Evolutionary conservation across 2,113 vertebrate species (phyloP).

Genomic region (Neodon shergylaensis): DNA sequence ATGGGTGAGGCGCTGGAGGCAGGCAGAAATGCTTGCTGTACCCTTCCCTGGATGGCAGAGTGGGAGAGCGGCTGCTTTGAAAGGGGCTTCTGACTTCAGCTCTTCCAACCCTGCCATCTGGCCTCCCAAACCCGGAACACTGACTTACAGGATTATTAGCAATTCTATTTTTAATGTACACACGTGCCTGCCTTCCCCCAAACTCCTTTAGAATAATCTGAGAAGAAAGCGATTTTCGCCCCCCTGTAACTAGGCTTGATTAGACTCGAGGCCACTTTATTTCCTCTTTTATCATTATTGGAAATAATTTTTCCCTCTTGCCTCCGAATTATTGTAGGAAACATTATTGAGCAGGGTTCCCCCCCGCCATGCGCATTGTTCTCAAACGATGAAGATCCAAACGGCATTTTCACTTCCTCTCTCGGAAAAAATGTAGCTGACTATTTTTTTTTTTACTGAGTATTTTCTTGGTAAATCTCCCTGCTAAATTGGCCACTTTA

Average conservation of each 20-base stretch:
- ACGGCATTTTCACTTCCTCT: constrained; percentile 67
- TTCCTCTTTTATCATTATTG: constrained; percentile 71
- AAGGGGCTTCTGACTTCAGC: background rate
- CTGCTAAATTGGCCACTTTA: constrained; percentile 86
- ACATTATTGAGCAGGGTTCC: constrained; percentile 16
- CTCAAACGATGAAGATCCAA: constrained; percentile 80
- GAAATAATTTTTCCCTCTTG: constrained; percentile 72
- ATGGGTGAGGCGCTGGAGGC: background rate
- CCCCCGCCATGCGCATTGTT: constrained; percentile 80
- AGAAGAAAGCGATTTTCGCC: background rate
- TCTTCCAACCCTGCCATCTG: constrained; percentile 60
- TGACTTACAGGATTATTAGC: constrained; percentile 54
- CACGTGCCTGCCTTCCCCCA: constrained; percentile 49
- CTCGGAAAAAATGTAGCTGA: constrained; percentile 83
- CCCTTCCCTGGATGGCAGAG: background rate
- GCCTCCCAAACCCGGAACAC: constrained; percentile 57
- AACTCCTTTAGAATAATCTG: constrained; percentile 8
- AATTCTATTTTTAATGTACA: constrained; percentile 73
- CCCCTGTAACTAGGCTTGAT: constrained; percentile 44
- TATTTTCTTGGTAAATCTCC: constrained; percentile 86
- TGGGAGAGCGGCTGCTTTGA: too few relatives aligned
- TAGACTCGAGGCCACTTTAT: constrained; percentile 52
- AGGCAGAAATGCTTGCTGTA: background rate
- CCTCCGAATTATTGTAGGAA: constrained; percentile 28
- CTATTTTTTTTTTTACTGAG: constrained; percentile 80